Evolutionary conservation across 2,797 vertebrate species (phyloP).

Genomic region (Centropyge bicolor): DNA sequence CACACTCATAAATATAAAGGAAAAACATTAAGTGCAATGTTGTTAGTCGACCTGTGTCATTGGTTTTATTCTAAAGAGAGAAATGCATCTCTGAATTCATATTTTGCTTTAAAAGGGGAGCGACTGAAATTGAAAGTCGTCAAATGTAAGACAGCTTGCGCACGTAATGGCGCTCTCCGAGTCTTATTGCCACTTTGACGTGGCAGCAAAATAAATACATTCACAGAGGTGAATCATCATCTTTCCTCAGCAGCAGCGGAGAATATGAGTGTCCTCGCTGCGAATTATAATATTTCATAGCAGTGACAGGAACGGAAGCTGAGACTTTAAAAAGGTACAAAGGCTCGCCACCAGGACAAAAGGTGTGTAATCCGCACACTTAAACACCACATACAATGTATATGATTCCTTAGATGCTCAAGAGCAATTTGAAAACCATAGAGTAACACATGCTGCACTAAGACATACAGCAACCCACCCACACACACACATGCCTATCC

Average conservation of each 20-base stretch:
- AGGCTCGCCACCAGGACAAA: background rate
- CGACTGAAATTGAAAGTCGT: background rate
- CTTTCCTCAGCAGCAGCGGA: constrained; percentile 24
- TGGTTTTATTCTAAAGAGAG: background rate
- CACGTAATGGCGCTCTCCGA: background rate
- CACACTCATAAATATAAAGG: background rate
- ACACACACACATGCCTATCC: constrained; percentile 28
- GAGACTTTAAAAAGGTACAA: background rate
- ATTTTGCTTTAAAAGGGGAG: background rate
- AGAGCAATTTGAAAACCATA: constrained; percentile 12
- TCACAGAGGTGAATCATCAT: constrained; percentile 45
- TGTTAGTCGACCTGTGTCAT: background rate
- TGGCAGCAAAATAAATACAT: constrained; percentile 22
- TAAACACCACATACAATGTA: constrained; percentile 2
- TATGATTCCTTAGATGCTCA: background rate
- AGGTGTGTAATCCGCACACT: background rate
- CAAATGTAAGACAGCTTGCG: background rate
- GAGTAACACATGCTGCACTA: constrained; percentile 15
- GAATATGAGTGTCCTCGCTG: constrained; percentile 37
- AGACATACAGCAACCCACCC: constrained; percentile 43
- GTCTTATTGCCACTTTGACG: constrained; percentile 17
- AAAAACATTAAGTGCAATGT: background rate
- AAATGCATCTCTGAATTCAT: background rate
- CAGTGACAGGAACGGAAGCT: background rate
- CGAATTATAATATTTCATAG: background rate